Conservation (phyloP, 2,113 vertebrate genomes). For the Cariama cristata region DNA sequence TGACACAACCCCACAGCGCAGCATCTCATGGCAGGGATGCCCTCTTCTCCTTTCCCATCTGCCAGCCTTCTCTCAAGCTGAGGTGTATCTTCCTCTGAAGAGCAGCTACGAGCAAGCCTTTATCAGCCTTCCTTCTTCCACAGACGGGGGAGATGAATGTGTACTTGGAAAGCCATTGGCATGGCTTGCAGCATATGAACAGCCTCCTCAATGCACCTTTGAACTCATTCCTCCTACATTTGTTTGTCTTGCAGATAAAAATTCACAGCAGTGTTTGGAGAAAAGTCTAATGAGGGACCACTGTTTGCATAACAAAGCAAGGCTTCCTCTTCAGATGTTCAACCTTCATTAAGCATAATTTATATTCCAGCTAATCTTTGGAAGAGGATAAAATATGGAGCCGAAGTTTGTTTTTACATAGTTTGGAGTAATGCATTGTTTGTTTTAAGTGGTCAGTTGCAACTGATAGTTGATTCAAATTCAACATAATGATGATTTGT, state of each 20-base stretch:
- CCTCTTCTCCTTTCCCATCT: neutral
- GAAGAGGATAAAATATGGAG: constrained; percentile 33
- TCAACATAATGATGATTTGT: constrained; percentile 68
- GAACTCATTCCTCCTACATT: constrained; percentile 58
- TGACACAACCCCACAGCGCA: neutral
- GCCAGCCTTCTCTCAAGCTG: neutral
- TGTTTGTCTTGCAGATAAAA: constrained; percentile 78
- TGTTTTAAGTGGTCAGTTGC: constrained; percentile 73
- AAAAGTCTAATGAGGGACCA: constrained; percentile 63
- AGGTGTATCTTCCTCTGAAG: neutral
- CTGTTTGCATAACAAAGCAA: constrained; percentile 60
- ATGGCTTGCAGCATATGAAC: neutral
- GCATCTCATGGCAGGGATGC: neutral
- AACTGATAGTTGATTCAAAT: constrained; percentile 58
- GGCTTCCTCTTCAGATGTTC: constrained; percentile 48
- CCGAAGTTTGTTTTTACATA: constrained; percentile 76
- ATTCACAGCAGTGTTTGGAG: constrained; percentile 53
- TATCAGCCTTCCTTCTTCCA: neutral
- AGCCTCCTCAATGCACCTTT: neutral
- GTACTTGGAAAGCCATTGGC: constrained; percentile 13
- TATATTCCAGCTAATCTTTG: constrained; percentile 60
- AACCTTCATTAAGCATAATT: constrained; percentile 59
- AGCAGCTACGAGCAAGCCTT: neutral
- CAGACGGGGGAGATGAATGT: constrained; percentile 27
- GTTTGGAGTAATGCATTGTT: constrained; percentile 72